Base-by-base conservation (phyloP, 2,113 vertebrate species). In the Rhadina sibilatrix region DNA sequence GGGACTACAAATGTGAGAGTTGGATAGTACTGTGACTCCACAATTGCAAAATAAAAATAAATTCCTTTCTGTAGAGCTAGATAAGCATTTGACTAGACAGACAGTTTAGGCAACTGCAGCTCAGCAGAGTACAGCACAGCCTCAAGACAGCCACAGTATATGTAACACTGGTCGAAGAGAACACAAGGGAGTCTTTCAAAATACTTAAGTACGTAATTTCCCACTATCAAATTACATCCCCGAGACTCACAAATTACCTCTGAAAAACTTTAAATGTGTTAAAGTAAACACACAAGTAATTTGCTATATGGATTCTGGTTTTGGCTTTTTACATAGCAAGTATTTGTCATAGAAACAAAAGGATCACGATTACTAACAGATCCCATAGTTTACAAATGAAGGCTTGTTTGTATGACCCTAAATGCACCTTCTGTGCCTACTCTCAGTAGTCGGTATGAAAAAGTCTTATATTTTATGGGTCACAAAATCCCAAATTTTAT, bases 261-360 rank as follows among this genome's bases (percentile, higher is more conserved):
- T 20, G 16, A 47, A 80, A 93, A 92, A 61, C 17, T 38, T 50
- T 11, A 46, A 18, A 76, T 60, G 49, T 38, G 15, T 76, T 83
- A 27, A 68, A 54, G 50, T 2, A 83, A 49, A 68, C 17, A 78
- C 20, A 75, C 12, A 53, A 27, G 11, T 82, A 50, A 86, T 46
- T 72, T 86, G 37, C 37, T 77, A 18, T 7, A 61, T 14, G 15
- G 40, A 72, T 82, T 72, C 37, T 47, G 14, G 42, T 22, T 81
- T 21, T 19, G 64, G 17, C 12, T 85, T 95, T 85, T 80, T 46
- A 63, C 59, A 88, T 35, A n/a, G 24, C 3, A 16, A 66, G 27
- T 49, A 57, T 52, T 59, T 80, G n/a, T 70, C 42, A 86, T 19
- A 77, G 79, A 90, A 93, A 50, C 49, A 17, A 66, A 78, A 85